Conservation (phyloP, 1,140 invertebrate genomes). For the Drosophila sp. region DNA sequence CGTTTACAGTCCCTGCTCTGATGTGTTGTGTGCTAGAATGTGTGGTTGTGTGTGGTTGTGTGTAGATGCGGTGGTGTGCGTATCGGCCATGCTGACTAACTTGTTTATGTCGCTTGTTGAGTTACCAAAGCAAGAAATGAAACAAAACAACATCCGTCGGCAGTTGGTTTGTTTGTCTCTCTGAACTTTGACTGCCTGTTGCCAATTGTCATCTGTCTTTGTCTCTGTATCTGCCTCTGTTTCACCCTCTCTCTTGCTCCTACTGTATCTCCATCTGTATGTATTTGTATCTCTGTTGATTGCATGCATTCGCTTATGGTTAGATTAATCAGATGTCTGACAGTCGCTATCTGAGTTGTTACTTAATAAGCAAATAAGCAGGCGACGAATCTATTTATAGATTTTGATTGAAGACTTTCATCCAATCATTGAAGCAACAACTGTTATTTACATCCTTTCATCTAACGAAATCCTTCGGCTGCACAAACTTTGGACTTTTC, state of each 20-base stretch:
- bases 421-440: conserved; percentile 8
- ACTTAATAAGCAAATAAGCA: conserved; percentile 43
- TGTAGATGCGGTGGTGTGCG: background rate
- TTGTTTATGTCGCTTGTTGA: conserved; percentile 38
- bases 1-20: background rate
- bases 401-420: conserved; percentile 28
- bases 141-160: conserved; percentile 35
- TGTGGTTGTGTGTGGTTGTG: background rate
- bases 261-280: background rate
- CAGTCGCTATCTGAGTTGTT: conserved; percentile 26
- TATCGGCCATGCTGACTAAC: conserved; percentile 9
- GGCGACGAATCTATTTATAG: conserved; percentile 32
- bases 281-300: conserved; percentile 13
- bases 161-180: conserved; percentile 6
- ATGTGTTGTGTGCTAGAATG: background rate
- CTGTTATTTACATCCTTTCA: conserved; percentile 28
- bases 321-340: conserved; percentile 43
- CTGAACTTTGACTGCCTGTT: conserved; percentile 34
- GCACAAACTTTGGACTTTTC: background rate
- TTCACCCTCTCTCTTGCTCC: background rate
- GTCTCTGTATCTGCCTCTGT: background rate
- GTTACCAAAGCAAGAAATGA: conserved; percentile 22
- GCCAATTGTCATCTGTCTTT: conserved; percentile 14
- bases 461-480: conserved; percentile 22
- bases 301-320: conserved; percentile 22